Conservation (phyloP, 2,113 vertebrate genomes). For the Mobula hypostoma region DNA sequence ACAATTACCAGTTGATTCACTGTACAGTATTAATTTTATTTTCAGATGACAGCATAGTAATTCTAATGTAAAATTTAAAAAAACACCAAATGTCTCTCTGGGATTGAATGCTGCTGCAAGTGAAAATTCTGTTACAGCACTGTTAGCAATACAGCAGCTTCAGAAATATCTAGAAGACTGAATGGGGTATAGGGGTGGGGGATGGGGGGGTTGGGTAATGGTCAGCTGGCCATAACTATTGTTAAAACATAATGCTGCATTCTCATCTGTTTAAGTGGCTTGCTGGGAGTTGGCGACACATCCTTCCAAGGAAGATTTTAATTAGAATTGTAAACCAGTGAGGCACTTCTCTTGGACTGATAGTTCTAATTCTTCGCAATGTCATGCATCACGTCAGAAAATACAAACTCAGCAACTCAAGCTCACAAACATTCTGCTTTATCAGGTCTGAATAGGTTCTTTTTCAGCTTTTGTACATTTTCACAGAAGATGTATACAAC, state of each 20-base stretch:
- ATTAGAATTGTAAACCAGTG: slow-evolving; percentile 66
- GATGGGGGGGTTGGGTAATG: too few relatives aligned
- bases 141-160: slow-evolving; percentile 51
- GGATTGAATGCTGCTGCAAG: neutral
- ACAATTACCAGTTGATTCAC: neutral
- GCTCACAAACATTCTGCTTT: neutral
- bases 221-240: slow-evolving; percentile 61
- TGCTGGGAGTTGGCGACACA: slow-evolving; percentile 53
- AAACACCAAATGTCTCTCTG: neutral
- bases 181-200: slow-evolving; percentile 48
- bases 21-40: neutral
- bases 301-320: slow-evolving; percentile 66
- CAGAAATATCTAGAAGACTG: slow-evolving; percentile 70
- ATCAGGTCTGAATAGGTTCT: too few relatives aligned
- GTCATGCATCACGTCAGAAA: neutral
- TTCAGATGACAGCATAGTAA: neutral
- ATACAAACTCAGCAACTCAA: slow-evolving; percentile 18
- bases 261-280: slow-evolving; percentile 51
- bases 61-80: neutral
- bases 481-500: neutral
- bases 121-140: neutral
- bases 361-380: slow-evolving; percentile 48
- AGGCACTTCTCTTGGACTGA: slow-evolving; percentile 48
- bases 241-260: slow-evolving; percentile 58
- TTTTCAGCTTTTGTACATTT: neutral